Percentiles rank a stretch among this genome's conserved stretches.
Conservation (phyloP, 2,113 vertebrate species). For the Syngnathus floridae region DNA sequence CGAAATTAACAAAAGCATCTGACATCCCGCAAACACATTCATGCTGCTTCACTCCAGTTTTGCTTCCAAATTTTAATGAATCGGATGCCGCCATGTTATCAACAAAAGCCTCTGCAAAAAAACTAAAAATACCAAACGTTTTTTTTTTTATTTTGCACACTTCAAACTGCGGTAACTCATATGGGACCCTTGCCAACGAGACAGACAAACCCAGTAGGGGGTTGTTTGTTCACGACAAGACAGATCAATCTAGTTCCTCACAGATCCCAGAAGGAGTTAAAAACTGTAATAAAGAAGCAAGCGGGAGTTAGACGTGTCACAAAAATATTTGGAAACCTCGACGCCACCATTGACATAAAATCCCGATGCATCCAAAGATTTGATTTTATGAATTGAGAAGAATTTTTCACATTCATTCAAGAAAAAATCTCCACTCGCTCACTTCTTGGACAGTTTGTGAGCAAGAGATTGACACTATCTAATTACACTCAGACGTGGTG, state of each 20-base stretch:
- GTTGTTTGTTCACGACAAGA: conserved; percentile 3
- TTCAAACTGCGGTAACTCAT: conserved; percentile 12
- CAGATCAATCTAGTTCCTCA: conserved; percentile 21
- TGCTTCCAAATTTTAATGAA: conserved; percentile 19
- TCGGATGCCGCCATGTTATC: background rate
- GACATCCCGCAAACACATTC: conserved; percentile 10
- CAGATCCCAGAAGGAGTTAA: conserved; percentile 24
- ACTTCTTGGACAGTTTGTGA: background rate
- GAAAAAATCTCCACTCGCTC: too few relatives aligned
- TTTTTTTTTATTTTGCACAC: conserved; percentile 15
- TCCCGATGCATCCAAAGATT: too few relatives aligned
- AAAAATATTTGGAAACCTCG: too few relatives aligned
- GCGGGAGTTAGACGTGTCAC: background rate
- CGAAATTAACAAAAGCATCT: background rate
- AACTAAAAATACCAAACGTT: conserved; percentile 9
- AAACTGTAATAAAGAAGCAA: background rate
- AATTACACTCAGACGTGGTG: conserved; percentile 44
- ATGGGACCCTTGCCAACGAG: background rate
- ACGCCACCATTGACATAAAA: too few relatives aligned
- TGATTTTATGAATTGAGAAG: too few relatives aligned
- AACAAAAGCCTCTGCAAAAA: conserved; percentile 25
- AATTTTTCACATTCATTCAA: too few relatives aligned
- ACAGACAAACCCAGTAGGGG: background rate
- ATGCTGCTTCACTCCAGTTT: background rate
- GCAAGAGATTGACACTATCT: conserved; percentile 58